Evolutionary conservation across 2,888 invertebrate genomes (phyloP).

Genomic region (Ceraclea dissimilis): DNA sequence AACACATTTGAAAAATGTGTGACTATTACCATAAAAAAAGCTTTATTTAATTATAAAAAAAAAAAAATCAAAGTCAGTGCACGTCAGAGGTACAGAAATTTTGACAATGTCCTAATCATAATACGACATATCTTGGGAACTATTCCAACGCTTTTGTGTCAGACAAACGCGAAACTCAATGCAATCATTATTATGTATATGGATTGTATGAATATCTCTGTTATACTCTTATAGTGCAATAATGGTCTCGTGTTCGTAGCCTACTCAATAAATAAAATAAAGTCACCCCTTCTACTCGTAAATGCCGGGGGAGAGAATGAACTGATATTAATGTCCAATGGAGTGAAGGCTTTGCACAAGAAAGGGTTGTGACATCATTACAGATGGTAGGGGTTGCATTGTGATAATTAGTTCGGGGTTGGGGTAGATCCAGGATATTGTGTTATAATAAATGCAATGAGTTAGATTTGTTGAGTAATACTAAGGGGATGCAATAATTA

Average conservation of each 20-base stretch:
- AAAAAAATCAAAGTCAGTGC: no score
- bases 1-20: no score
- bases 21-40: no score
- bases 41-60: no score
- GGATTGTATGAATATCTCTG: neutral
- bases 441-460: no score
- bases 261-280: neutral
- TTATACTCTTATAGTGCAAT: neutral
- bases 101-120: no score
- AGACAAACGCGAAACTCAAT: neutral
- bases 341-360: neutral
- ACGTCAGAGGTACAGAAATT: no score
- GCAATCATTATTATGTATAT: neutral
- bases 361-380: neutral
- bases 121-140: neutral
- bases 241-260: neutral
- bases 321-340: neutral
- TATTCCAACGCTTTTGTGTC: neutral
- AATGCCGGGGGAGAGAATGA: neutral
- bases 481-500: no score
- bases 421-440: neutral
- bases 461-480: no score
- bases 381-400: neutral
- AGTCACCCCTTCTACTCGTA: neutral
- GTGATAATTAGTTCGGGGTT: neutral